phyloP scores from a whole-genome alignment of 2,888 invertebrate species.

The Chelonus formosanus region DNA sequence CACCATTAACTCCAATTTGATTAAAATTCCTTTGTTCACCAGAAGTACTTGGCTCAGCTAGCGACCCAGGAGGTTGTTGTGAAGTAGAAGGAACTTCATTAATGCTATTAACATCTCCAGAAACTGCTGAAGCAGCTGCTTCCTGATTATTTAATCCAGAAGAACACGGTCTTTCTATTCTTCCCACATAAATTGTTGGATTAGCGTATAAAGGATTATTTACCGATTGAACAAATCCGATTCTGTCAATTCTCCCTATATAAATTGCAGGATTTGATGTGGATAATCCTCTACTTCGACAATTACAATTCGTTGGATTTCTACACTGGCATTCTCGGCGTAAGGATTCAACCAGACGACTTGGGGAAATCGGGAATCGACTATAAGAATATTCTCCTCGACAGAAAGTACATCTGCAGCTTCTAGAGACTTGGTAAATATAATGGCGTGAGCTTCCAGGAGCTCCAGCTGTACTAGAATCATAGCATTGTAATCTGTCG shows the following conservation, averaged over 20 bases:
- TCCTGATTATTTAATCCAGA: slow-evolving; percentile 43
- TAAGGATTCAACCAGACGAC: slow-evolving; percentile 49
- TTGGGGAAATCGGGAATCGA: slow-evolving; percentile 49
- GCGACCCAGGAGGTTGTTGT: slow-evolving; percentile 50
- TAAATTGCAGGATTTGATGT: slow-evolving; percentile 56
- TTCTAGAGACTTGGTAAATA: slow-evolving; percentile 57
- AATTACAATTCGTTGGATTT: slow-evolving; percentile 50
- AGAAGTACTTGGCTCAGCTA: slow-evolving; percentile 65
- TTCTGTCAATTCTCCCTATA: slow-evolving; percentile 52
- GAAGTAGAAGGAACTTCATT: slow-evolving; percentile 36
- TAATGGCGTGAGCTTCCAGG: slow-evolving; percentile 53
- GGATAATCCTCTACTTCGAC: slow-evolving; percentile 49
- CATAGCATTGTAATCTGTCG: slow-evolving; percentile 52
- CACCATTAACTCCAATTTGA: slow-evolving; percentile 34
- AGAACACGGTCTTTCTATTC: slow-evolving; percentile 49
- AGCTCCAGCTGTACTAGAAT: slow-evolving; percentile 37
- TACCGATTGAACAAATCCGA: slow-evolving; percentile 47
- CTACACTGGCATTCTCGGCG: slow-evolving; percentile 54
- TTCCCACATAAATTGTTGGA: slow-evolving; percentile 55
- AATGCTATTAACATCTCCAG: slow-evolving; percentile 16
- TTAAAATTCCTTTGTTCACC: slow-evolving; percentile 43
- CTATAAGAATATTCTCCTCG: slow-evolving; percentile 55
- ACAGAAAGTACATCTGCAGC: slow-evolving; percentile 56
- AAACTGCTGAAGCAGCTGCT: slow-evolving; percentile 30
- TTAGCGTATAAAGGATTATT: slow-evolving; percentile 58